Evolutionary conservation across 2,113 vertebrate genomes (phyloP).

Genomic region (Alethe diademata): DNA sequence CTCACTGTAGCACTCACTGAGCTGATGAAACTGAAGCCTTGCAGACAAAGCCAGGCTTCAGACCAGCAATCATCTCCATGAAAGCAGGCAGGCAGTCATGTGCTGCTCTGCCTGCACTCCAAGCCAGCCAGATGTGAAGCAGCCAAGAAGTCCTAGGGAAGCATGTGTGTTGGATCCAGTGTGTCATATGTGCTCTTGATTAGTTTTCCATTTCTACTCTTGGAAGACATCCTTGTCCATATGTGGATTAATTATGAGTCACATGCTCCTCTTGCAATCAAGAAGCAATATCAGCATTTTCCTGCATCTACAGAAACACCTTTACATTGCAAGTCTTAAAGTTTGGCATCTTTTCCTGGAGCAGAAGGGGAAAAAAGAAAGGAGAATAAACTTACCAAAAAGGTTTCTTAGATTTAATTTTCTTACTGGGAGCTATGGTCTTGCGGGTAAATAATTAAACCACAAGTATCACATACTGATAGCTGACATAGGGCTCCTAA

Average conservation of each 20-base stretch:
- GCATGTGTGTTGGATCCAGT: not conserved
- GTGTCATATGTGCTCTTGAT: not conserved
- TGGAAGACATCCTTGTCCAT: not conserved
- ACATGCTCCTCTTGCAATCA: not conserved
- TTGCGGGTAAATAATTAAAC: not conserved
- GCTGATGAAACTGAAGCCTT: not conserved
- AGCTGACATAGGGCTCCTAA: not conserved
- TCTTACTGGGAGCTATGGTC: not conserved
- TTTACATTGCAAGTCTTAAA: not conserved
- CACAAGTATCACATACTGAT: not conserved
- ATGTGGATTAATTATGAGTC: slow-evolving; percentile 3
- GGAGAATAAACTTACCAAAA: not conserved
- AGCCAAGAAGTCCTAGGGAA: not conserved
- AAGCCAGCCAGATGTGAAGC: slow-evolving; percentile 10
- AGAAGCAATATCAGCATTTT: not conserved
- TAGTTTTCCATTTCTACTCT: slow-evolving; percentile 20
- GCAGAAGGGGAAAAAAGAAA: not conserved
- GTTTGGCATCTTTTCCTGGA: not conserved
- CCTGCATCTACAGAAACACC: not conserved
- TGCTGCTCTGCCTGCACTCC: not conserved
- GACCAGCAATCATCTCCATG: not conserved
- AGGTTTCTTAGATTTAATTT: not conserved
- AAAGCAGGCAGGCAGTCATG: not conserved
- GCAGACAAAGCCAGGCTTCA: not conserved
- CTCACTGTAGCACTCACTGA: not conserved